Evolutionary conservation across 2,888 invertebrate genomes (phyloP).

Genomic region (Pomacea canaliculata): DNA sequence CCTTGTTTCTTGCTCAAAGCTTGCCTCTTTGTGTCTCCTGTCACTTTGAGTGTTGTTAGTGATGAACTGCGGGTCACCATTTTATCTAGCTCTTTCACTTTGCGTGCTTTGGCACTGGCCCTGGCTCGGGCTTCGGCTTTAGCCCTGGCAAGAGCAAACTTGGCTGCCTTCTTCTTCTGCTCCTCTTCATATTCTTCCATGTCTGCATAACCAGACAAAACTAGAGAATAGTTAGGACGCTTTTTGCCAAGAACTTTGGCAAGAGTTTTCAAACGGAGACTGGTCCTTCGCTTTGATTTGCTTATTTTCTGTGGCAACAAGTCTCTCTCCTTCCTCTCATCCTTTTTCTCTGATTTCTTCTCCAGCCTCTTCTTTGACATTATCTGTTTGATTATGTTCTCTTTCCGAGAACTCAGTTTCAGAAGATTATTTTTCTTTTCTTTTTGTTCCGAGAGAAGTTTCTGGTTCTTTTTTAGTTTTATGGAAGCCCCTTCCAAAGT

Average conservation of each 20-base stretch:
- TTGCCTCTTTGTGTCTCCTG: neutral
- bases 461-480: conserved; percentile 7
- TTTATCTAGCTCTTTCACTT: conserved; percentile 3
- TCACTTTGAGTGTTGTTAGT: neutral
- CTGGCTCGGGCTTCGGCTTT: conserved; percentile 23
- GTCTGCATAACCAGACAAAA: conserved; percentile 20
- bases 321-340: conserved; percentile 11
- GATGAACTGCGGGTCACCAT: conserved; percentile 14
- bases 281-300: conserved; percentile 18
- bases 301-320: neutral
- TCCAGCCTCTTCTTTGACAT: conserved; percentile 5
- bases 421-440: conserved; percentile 1
- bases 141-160: conserved; percentile 22
- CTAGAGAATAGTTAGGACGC: conserved; percentile 20
- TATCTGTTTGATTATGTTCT: neutral
- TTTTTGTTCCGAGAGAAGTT: neutral
- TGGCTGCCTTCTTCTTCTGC: conserved; percentile 25
- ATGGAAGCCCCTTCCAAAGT: conserved; percentile 20
- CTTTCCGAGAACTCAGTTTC: neutral
- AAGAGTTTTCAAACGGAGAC: conserved; percentile 19
- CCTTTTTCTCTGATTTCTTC: conserved; percentile 14
- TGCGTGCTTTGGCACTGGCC: conserved; percentile 1
- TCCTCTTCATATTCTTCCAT: conserved; percentile 27
- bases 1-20: neutral
- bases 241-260: conserved; percentile 20